Conservation (phyloP, 2,888 invertebrate genomes). For the Alcis repandata region DNA sequence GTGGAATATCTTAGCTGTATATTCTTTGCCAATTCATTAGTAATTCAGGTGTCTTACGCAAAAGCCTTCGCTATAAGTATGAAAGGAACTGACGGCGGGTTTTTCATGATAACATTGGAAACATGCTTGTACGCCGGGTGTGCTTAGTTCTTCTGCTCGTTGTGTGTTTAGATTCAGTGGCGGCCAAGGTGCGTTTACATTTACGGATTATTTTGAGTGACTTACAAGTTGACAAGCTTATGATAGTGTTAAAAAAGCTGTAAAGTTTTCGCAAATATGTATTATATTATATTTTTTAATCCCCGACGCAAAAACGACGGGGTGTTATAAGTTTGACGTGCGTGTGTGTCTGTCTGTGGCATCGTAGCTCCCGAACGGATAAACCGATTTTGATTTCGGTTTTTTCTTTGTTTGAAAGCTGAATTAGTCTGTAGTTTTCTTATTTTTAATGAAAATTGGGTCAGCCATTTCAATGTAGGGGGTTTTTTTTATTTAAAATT, state of each 20-base stretch:
- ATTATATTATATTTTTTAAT: too few species aligned
- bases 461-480: too few species aligned
- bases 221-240: neutral
- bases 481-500: too few species aligned
- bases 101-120: conserved; percentile 72
- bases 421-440: too few species aligned
- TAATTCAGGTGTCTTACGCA: conserved; percentile 75
- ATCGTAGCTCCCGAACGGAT: too few species aligned
- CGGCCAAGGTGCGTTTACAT: conserved; percentile 63
- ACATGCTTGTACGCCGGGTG: conserved; percentile 71
- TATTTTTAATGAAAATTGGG: too few species aligned
- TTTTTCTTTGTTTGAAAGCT: too few species aligned
- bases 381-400: too few species aligned
- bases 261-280: neutral
- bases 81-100: conserved; percentile 62
- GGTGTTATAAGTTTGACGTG: too few species aligned
- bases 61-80: conserved; percentile 75
- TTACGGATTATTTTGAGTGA: conserved; percentile 3
- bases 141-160: conserved; percentile 66
- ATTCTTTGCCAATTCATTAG: conserved; percentile 66
- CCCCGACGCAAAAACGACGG: too few species aligned
- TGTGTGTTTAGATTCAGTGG: conserved; percentile 63
- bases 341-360: too few species aligned
- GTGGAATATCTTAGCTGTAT: conserved; percentile 48
- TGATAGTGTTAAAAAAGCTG: too few species aligned